Evolutionary conservation across 2,797 vertebrate genomes (phyloP), one percentile per base, ranked within the genome.

Genomic region (Xerus rutilus): DNA sequence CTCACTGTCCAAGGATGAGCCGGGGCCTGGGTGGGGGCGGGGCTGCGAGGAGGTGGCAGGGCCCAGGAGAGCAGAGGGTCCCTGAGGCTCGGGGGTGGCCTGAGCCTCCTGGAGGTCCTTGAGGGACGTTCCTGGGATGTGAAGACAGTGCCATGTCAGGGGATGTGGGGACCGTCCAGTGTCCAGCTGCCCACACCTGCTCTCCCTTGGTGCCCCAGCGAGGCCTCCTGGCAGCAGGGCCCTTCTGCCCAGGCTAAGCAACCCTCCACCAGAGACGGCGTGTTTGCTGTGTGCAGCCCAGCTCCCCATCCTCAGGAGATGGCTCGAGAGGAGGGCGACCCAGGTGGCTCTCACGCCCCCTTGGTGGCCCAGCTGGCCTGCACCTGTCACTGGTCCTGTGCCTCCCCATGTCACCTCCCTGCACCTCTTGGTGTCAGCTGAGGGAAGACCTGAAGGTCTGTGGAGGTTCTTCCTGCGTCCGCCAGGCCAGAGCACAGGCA

Each of bases 101-200:
- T 0, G 15, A 13, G 30, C 30, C 32, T 20, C 32, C n/a, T 2
- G 0, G 9, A 1, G 28, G 25, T 21, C n/a, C 25, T 3, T 5
- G 47, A 32, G 15, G 52, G n/a, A 18, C 14, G 62, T 52, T 52
- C 52, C 52, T 57, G 54, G 8, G 54, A 21, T 23, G 57, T 23
- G 57, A 59, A 7, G 57, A 59, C 2, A 9, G 52, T 17, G 57
- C 57, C 7, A 2, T 21, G 57, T 23, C 3, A 1, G 57, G 57
- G 57, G 17, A 54, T 5, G 17, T 18, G 52, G 52, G 52, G 12
- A 39, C 47, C 47, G 17, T 23, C 47, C n/a, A 14, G 9, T 8
- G 47, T 54, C 52, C 52, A 54, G 52, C 15, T 23, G 57, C 21
- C 52, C 13, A 0, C 82, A 2, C 64, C 1, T 25, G 1, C 3